Evolutionary conservation across 2,113 vertebrate genomes (phyloP).

Genomic region (Epinephelus fuscoguttatus): DNA sequence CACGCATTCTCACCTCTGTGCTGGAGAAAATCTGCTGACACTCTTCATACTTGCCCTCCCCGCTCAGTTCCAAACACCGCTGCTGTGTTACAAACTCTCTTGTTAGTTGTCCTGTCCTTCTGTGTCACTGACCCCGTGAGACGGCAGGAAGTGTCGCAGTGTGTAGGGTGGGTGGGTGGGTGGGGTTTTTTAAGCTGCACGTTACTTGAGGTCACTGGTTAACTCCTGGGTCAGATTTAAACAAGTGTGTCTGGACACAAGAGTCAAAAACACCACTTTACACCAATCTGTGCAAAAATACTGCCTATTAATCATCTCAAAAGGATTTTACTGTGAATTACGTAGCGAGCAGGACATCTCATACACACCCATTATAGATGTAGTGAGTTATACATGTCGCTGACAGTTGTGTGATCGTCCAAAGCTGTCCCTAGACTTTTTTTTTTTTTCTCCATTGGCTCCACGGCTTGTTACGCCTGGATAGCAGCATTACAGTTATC

Average conservation of each 20-base stretch:
- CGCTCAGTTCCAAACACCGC: conserved; percentile 57
- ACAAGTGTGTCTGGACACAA: conserved; percentile 1
- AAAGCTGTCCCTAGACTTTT: conserved; percentile 36
- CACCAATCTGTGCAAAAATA: conserved; percentile 57
- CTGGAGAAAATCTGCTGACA: conserved; percentile 77
- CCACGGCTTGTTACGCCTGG: conserved; percentile 48
- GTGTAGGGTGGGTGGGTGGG: too few species aligned
- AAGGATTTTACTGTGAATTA: conserved; percentile 72
- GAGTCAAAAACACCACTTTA: conserved; percentile 15
- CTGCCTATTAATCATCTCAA: conserved; percentile 68
- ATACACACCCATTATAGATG: conserved; percentile 44
- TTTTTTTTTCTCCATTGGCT: conserved; percentile 3
- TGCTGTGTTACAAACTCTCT: conserved; percentile 62
- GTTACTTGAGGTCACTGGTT: conserved; percentile 45
- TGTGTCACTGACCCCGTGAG: conserved; percentile 58
- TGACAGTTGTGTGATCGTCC: conserved; percentile 42
- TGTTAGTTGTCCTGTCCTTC: conserved; percentile 58
- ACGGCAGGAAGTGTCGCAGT: conserved; percentile 18
- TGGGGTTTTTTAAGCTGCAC: conserved; percentile 3
- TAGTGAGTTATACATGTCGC: conserved; percentile 46
- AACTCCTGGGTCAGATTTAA: conserved; percentile 40
- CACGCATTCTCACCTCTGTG: conserved; percentile 77
- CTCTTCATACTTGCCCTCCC: conserved; percentile 66
- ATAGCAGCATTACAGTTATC: conserved; percentile 56
- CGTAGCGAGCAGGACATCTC: conserved; percentile 58